Evolutionary conservation across 2,888 invertebrate genomes (phyloP).

Genomic region (Oeneis ivallda): DNA sequence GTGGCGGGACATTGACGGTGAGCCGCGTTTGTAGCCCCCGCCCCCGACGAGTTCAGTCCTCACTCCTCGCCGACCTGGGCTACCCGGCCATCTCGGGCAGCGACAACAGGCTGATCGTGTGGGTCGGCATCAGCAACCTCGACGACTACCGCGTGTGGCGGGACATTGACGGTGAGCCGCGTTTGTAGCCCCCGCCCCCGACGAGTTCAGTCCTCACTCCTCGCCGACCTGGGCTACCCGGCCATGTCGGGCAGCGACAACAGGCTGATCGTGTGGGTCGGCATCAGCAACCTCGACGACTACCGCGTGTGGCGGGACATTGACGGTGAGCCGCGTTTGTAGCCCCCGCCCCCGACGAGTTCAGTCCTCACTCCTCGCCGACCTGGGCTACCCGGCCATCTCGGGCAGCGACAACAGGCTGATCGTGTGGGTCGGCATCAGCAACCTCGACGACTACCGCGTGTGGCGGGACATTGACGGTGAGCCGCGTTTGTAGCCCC

Average conservation of each 20-base stretch:
- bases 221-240: slow-evolving; percentile 41
- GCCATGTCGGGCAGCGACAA: slow-evolving; percentile 48
- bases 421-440: slow-evolving; percentile 67
- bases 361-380: too few species aligned
- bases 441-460: slow-evolving; percentile 53
- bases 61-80: too few species aligned
- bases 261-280: slow-evolving; percentile 63
- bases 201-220: too few species aligned
- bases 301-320: slow-evolving; percentile 58
- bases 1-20: slow-evolving; percentile 66
- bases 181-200: too few species aligned
- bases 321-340: slow-evolving; percentile 49
- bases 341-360: too few species aligned
- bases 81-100: slow-evolving; percentile 51
- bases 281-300: slow-evolving; percentile 59
- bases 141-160: slow-evolving; percentile 57
- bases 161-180: slow-evolving; percentile 56
- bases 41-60: too few species aligned
- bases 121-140: slow-evolving; percentile 66
- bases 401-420: slow-evolving; percentile 49
- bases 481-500: slow-evolving; percentile 33
- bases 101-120: slow-evolving; percentile 54
- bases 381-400: slow-evolving; percentile 47
- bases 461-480: slow-evolving; percentile 64
- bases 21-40: not conserved